Base-by-base conservation (phyloP, 2,888 invertebrate genomes). In the Operophtera brumata region DNA sequence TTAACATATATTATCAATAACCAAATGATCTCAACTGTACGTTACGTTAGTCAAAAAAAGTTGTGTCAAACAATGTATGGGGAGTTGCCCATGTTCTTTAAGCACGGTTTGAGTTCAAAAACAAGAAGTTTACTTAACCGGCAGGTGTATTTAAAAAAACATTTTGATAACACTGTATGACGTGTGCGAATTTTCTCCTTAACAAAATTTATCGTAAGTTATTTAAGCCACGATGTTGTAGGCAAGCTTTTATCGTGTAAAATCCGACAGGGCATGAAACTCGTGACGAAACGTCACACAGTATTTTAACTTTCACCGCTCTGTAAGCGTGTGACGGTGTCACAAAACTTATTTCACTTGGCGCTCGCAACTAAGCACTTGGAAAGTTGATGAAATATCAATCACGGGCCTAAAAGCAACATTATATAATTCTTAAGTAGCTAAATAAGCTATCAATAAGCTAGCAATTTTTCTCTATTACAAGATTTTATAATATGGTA, bases 261-360 rank as follows among this genome's bases (percentile, higher is more conserved):
- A 46, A 54, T 47, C 46, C 36, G 41, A 46, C 52, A 52, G 32
- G 47, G 47, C 59, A 56, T 61, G 50, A 62, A 62, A 55, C 40
- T 57, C 42, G 45, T 62, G 60, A 62, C 57, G 59, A 57, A 59
- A 57, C 46, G 37, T 44, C 55, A 48, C 57, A 59, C 48, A 51
- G 55, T 57, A 56, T 57, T 54, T 57, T 50, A 57, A 61, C 59
- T 58, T 62, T 65, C 64, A 58, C 59, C 54, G 46, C 50, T n/a
- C n/a, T 55, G 54, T 53, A 49, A 57, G 49, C 60, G 37, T 55
- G 54, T 55, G 61, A 59, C 62, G 57, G 51, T 44, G 47, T 54
- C 52, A 51, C 45, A 54, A 59, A 62, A 54, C 48, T 57, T 54
- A 57, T 54, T 56, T 59, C 54, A 59, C 61, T 64, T 49, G 53